Evolutionary conservation across 2,888 invertebrate genomes (phyloP), one percentile per base, ranked within the genome.

Genomic region (Anarsia innoxiella): DNA sequence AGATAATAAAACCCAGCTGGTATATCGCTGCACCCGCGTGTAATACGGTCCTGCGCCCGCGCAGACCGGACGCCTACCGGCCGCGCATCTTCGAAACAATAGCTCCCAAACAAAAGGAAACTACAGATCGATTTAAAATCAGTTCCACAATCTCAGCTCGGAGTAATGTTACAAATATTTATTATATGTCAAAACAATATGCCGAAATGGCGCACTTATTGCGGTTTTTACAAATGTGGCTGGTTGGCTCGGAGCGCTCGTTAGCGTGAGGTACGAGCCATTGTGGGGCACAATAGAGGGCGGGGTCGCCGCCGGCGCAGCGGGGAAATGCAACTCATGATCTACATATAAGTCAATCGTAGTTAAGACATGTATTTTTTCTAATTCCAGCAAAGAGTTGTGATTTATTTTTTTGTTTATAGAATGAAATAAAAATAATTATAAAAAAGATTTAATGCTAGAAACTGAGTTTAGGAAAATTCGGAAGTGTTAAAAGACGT

Each of bases 121-220:
- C 59, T 46, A 49, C 39, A 66, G 60, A 71, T 69, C 79, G 65
- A 66, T 70, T 65, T 63, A 64, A 70, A 73, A 80, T 77, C 80
- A 58, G 63, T 49, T 46, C 58, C 48, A 61, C 74, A 74, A 79
- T 82, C 79, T 78, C 59, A 48, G 66, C 58, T 53, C 64, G 59
- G 68, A 65, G 68, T 69, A 77, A 82, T 83, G 80, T 74, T 59
- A 61, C 80, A 83, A 83, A 83, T 83, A 84, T 84, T 84, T 84
- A 84, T 84, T 83, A 76, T 83, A 83, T 82, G 84, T 83, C 84
- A 83, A 84, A 83, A 83, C 82, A 82, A 84, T 84, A 84, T 82
- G 80, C 82, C 84, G 76, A 83, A 83, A 83, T 74, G 77, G 68
- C 72, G 71, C 71, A 76, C 79, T 77, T 79, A 78, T 82, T 82